Percentiles rank a stretch among this genome's conserved stretches.
Evolutionary conservation across 2,888 invertebrate genomes (phyloP).

Genomic region (Oxystoma pomonae): DNA sequence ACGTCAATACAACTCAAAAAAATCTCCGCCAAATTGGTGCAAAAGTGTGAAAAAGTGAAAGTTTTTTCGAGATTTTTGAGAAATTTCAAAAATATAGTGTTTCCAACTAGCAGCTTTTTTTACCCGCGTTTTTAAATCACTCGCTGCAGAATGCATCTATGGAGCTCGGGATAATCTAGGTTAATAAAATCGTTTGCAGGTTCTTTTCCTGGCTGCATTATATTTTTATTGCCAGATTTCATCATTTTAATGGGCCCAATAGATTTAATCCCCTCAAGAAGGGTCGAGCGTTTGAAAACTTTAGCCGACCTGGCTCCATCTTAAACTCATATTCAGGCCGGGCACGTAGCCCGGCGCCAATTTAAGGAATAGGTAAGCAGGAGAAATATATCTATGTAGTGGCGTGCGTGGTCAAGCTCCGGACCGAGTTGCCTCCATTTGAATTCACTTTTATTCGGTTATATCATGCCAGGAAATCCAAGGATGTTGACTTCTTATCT

Average conservation of each 20-base stretch:
- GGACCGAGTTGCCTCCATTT: constrained; percentile 18
- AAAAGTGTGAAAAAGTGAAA: no score
- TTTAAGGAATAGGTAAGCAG: constrained; percentile 19
- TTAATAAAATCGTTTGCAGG: not conserved
- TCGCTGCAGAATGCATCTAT: no score
- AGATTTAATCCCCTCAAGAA: no score
- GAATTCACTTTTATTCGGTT: constrained; percentile 25
- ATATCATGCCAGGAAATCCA: constrained; percentile 17
- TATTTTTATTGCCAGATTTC: not conserved
- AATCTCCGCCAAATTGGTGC: no score
- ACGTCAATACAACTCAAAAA: no score
- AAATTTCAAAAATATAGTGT: no score
- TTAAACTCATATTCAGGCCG: constrained; percentile 8
- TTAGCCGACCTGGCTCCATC: no score
- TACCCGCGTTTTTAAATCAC: no score
- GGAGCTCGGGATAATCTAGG: no score
- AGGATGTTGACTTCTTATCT: not conserved
- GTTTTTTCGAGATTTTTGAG: no score
- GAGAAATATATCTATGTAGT: constrained; percentile 12
- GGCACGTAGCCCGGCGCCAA: constrained; percentile 21
- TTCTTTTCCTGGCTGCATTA: not conserved
- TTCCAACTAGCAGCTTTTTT: no score
- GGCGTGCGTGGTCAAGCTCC: constrained; percentile 18
- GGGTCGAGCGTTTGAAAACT: no score
- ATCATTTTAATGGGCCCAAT: not conserved